phyloP scores from a whole-genome alignment of 2,113 vertebrate species.

The Cricetomys ansorgei region DNA sequence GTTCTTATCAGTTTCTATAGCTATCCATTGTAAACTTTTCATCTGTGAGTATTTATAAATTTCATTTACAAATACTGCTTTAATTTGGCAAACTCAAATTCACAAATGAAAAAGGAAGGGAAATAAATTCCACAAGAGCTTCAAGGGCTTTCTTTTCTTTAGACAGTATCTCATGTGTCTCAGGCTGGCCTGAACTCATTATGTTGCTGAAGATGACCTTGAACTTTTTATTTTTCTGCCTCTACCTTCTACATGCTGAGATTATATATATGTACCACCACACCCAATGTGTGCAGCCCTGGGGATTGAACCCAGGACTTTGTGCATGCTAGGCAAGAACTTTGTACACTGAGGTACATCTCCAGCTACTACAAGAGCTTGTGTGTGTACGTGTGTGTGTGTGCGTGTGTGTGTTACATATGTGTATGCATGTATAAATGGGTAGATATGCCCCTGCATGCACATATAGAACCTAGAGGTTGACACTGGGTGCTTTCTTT shows the following conservation, averaged over 20 bases:
- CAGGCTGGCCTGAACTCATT: background rate
- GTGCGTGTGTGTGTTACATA: background rate
- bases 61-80: slow-evolving; percentile 25
- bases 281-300: background rate
- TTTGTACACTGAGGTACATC: background rate
- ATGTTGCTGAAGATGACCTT: background rate
- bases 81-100: background rate
- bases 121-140: background rate
- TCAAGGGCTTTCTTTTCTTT: background rate
- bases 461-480: background rate
- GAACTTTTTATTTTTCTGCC: background rate
- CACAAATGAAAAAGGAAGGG: background rate
- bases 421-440: background rate
- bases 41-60: background rate
- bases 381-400: background rate
- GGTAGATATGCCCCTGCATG: background rate
- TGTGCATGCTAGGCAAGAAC: background rate
- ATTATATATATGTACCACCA: too few relatives aligned
- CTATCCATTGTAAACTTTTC: background rate
- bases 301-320: background rate
- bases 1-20: background rate
- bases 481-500: background rate
- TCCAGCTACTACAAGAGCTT: background rate
- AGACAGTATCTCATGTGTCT: background rate
- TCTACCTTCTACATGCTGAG: background rate